A percentile compares a stretch with the other conserved stretches of the same genome.
Conservation (phyloP, 2,888 invertebrate genomes). For the Parnassius apollo region DNA sequence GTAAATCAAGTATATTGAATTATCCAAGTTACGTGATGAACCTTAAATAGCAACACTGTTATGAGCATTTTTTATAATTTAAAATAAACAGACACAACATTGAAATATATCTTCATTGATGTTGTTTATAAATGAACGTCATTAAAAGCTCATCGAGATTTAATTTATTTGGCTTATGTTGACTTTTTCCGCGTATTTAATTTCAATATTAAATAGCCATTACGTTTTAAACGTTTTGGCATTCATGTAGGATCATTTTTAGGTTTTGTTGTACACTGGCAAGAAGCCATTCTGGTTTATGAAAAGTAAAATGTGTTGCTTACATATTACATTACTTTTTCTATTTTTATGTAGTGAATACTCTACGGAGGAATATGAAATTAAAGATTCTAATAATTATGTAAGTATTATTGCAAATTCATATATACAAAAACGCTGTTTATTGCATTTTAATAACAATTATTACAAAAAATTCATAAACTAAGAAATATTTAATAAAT, state of each 20-base stretch:
- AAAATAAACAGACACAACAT: no score
- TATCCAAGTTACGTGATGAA: no score
- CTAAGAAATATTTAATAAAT: no score
- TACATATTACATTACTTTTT: constrained; percentile 9
- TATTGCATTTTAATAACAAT: no score
- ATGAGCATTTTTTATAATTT: no score
- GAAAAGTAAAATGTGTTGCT: constrained; percentile 16
- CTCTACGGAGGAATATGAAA: not conserved
- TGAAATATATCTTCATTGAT: no score
- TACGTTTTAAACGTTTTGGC: constrained; percentile 22
- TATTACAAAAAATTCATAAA: no score
- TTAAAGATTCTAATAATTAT: constrained; percentile 17
- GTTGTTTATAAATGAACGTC: not conserved
- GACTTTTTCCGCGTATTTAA: constrained; percentile 14
- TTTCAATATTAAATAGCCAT: constrained; percentile 25
- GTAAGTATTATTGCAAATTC: constrained; percentile 3
- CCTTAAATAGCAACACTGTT: no score
- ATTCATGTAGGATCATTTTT: constrained; percentile 8
- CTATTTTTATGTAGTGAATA: constrained; percentile 2
- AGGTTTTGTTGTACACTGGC: constrained; percentile 22
- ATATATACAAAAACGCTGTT: no score
- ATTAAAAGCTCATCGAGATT: constrained; percentile 18
- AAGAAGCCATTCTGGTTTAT: constrained; percentile 11
- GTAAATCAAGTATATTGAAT: no score
- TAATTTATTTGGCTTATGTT: no score